These are phyloP conservation scores for Megamerina dolium DNA, from an alignment of 2,888 invertebrate species.

Conservation along the genomic window DNA sequence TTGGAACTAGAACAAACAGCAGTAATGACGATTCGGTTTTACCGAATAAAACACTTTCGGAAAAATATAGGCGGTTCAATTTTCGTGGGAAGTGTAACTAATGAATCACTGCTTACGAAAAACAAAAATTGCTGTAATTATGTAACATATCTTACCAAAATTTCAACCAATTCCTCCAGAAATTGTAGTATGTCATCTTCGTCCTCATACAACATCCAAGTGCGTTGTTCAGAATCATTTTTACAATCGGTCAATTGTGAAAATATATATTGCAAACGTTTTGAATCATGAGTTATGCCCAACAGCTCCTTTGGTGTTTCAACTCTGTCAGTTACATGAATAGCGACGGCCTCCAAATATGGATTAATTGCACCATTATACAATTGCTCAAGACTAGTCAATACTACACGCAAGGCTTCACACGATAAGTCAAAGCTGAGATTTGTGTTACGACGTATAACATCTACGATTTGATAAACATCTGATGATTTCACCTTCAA, in stretches of 20 bases:
- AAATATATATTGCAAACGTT: conserved; percentile 75
- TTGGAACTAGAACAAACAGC: too few species aligned
- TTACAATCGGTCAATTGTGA: conserved; percentile 81
- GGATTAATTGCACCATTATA: conserved; percentile 57
- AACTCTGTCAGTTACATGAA: conserved; percentile 58
- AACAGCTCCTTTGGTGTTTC: conserved; percentile 60
- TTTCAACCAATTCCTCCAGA: conserved; percentile 73
- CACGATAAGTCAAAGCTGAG: conserved; percentile 81
- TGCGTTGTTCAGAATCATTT: conserved; percentile 91
- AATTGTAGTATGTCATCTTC: conserved; percentile 82
- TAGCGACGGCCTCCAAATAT: conserved; percentile 57
- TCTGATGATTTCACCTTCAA: conserved; percentile 46
- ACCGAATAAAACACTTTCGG: too few species aligned
- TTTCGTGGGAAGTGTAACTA: too few species aligned
- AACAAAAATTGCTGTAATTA: not conserved
- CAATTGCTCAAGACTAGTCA: conserved; percentile 52
- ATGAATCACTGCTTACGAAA: too few species aligned
- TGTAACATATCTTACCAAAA: conserved; percentile 58
- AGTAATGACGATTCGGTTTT: too few species aligned
- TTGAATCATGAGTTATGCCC: conserved; percentile 73
- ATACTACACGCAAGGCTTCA: conserved; percentile 75
- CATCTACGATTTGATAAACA: conserved; percentile 73
- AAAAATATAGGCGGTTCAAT: too few species aligned
- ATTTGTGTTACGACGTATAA: conserved; percentile 75
- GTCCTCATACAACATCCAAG: conserved; percentile 93